Evolutionary conservation across 2,113 vertebrate genomes (phyloP), one percentile per base, ranked within the genome.

Genomic region (Mohoua ochrocephala): DNA sequence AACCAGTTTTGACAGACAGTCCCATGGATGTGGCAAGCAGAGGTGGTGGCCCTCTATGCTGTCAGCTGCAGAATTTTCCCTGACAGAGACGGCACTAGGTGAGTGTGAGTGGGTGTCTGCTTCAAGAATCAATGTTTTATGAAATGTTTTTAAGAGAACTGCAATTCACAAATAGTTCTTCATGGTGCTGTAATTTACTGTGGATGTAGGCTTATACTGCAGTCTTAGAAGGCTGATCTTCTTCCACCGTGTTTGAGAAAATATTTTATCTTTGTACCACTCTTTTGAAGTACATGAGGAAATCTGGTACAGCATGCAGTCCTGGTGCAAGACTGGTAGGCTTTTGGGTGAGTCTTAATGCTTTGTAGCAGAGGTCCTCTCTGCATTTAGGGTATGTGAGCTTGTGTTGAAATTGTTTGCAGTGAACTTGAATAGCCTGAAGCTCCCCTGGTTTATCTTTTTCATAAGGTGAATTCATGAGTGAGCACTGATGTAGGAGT

Each of bases 21-120:
- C 4, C 33, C 6, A 5, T 26, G 42, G 52, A 64, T 37, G 27
- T 37, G 12, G 37, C 20, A 75, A 53, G 41, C 0, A 1, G 39
- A 64, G 13, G 30, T 35, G 11, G 44, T 63, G 17, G 49, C 28
- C 11, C 4, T 63, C 26, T 5, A 4, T 1, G 1, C 13, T 59
- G 15, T 19, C 26, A 60, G 23, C 41, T 84, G 20, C 2, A 4
- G 50, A 13, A 14, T 31, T 47, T 63, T 56, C 2, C 1, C 16
- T 50, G 39, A 56, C 7, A 39, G 52, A 77, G 60, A 27, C 1
- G 5, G n/a, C 30, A 67, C 13, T 12, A 79, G 90, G 84, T 79
- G 17, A 78, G 74, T 21, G 24, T n/a, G 41, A 64, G 20, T 0
- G 1, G 1, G 6, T 3, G 2, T n/a, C 13, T 4, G 41, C 52